These are phyloP conservation scores for Encarsia formosa DNA, from an alignment of 2,888 invertebrate species.

Conservation along the genomic window DNA sequence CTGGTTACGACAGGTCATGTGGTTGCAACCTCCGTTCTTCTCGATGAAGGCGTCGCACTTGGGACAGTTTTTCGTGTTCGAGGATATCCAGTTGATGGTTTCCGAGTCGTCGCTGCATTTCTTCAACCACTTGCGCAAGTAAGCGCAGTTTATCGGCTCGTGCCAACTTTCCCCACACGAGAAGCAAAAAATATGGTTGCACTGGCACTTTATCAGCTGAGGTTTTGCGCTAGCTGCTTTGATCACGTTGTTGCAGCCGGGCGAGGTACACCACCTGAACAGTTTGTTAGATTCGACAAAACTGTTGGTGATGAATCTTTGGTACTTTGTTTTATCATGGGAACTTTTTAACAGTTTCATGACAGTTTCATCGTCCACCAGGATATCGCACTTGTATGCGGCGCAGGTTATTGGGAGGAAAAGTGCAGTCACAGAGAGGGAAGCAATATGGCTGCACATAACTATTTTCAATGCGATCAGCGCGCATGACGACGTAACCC, in stretches of 20 bases:
- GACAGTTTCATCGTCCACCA: background rate
- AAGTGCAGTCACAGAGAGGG: too few relatives aligned
- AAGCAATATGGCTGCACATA: too few relatives aligned
- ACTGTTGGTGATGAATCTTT: background rate
- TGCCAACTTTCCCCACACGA: conserved; percentile 57
- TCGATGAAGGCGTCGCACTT: conserved; percentile 55
- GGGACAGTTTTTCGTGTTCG: conserved; percentile 64
- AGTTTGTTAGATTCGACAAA: conserved; percentile 38
- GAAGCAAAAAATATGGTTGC: conserved; percentile 58
- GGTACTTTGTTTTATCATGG: background rate
- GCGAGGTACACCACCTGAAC: conserved; percentile 60
- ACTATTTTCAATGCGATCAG: too few relatives aligned
- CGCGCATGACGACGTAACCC: too few relatives aligned
- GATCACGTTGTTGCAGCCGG: conserved; percentile 58
- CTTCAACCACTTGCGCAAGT: conserved; percentile 59
- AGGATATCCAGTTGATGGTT: conserved; percentile 63
- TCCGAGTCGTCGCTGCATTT: conserved; percentile 64
- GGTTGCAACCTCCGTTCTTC: conserved; percentile 61
- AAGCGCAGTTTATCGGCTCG: conserved; percentile 59
- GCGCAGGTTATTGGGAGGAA: conserved; percentile 48
- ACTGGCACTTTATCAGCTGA: conserved; percentile 54
- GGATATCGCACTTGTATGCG: background rate
- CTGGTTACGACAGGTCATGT: conserved; percentile 62
- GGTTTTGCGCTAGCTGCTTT: conserved; percentile 51
- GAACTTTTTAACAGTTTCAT: background rate